Conservation (phyloP, 1,140 invertebrate species). For the Triops cancriformis region DNA sequence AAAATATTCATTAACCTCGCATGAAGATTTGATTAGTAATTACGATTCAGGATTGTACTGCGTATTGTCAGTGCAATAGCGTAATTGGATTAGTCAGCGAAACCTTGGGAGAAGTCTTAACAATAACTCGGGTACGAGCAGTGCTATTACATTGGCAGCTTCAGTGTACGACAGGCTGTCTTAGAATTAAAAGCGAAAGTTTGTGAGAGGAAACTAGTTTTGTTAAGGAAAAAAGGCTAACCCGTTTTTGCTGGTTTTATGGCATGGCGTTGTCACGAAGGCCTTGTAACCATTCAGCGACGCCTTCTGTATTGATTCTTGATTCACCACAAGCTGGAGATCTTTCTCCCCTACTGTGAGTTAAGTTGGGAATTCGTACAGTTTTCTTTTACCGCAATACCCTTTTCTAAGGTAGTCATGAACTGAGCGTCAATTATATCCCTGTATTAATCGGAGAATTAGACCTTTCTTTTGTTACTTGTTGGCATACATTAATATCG, state of each 20-base stretch:
- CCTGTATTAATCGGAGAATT: background rate
- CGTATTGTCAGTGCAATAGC: background rate
- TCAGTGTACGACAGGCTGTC: no score
- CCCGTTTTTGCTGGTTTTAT: background rate
- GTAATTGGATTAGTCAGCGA: background rate
- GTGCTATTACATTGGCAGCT: background rate
- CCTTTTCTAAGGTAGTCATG: background rate
- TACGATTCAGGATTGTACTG: background rate
- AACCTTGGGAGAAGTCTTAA: background rate
- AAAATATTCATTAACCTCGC: no score
- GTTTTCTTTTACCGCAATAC: background rate
- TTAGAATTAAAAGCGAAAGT: background rate
- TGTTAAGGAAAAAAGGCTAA: background rate
- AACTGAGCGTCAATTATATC: background rate
- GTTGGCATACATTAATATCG: background rate
- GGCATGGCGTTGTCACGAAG: background rate
- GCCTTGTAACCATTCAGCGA: conserved; percentile 1
- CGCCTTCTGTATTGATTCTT: conserved; percentile 10
- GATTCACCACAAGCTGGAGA: background rate
- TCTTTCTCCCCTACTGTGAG: background rate
- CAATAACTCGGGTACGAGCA: background rate
- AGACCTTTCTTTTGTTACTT: background rate
- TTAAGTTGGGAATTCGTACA: background rate
- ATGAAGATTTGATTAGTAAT: no score
- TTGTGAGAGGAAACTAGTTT: background rate